Evolutionary conservation across 2,888 invertebrate species (phyloP).

Genomic region (Sisyra nigra): DNA sequence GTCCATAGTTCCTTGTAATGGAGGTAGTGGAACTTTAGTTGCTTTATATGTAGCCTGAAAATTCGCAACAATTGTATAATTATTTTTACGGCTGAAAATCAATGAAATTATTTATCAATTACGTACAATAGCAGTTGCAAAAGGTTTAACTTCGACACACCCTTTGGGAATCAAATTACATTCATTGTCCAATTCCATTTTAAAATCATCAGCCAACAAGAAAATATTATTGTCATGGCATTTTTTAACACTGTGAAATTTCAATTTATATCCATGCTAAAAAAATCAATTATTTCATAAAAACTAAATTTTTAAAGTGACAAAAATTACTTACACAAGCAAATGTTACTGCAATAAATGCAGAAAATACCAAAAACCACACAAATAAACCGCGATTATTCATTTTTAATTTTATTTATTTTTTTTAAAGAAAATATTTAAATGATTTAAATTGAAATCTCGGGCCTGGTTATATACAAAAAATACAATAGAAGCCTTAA

Average conservation of each 20-base stretch:
- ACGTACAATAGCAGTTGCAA: constrained; percentile 23
- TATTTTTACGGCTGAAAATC: not conserved
- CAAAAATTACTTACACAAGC: no score
- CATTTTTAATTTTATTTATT: no score
- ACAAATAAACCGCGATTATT: no score
- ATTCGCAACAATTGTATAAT: not conserved
- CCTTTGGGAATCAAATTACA: constrained; percentile 28
- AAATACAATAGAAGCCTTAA: no score
- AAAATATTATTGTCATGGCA: constrained; percentile 16
- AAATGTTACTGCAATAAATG: no score
- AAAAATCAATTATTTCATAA: constrained; percentile 2
- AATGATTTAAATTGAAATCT: no score
- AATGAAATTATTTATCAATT: not conserved
- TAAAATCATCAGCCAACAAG: constrained; percentile 14
- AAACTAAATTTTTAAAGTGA: no score
- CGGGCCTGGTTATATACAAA: no score
- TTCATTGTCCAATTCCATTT: constrained; percentile 21
- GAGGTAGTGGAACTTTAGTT: constrained; percentile 26
- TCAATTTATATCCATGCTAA: constrained; percentile 19
- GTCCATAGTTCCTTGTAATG: constrained; percentile 27
- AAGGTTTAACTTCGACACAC: constrained; percentile 26
- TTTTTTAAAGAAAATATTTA: no score
- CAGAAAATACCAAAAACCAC: no score
- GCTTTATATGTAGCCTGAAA: constrained; percentile 22
- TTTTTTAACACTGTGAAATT: constrained; percentile 15